phyloP scores from a whole-genome alignment of 2,888 invertebrate species.

The Drepana falcataria region DNA sequence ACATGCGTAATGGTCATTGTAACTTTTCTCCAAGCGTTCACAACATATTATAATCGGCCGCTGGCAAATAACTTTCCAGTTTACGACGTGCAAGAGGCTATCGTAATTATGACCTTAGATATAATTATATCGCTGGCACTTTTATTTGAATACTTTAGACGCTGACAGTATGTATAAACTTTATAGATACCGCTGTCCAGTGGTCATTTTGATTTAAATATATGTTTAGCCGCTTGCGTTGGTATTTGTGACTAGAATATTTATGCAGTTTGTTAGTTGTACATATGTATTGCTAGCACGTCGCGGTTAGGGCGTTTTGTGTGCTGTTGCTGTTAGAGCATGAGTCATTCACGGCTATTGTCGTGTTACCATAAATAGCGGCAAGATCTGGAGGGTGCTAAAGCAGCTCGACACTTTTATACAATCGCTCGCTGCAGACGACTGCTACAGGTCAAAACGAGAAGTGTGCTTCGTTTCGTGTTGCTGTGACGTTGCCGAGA shows the following conservation, averaged over 20 bases:
- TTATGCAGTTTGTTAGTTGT: conserved; percentile 34
- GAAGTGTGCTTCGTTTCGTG: conserved; percentile 50
- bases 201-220: conserved; percentile 21
- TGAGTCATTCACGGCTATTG: conserved; percentile 50
- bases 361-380: conserved; percentile 57
- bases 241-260: conserved; percentile 38
- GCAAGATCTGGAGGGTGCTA: conserved; percentile 46
- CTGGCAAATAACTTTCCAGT: background rate
- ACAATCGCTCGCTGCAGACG: conserved; percentile 27
- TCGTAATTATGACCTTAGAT: background rate
- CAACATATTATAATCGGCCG: conserved; percentile 6
- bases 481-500: conserved; percentile 37
- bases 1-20: conserved; percentile 58
- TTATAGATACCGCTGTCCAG: too few species aligned
- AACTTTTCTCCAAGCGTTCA: conserved; percentile 24
- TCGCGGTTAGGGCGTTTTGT: conserved; percentile 25
- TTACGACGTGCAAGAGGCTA: background rate
- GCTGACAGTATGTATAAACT: background rate
- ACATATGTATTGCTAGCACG: conserved; percentile 35
- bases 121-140: background rate
- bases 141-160: background rate
- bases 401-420: conserved; percentile 39
- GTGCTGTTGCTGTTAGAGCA: conserved; percentile 23
- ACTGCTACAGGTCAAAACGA: conserved; percentile 40
- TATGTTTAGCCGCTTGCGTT: conserved; percentile 18